These are phyloP conservation scores for Ptilodon capucinus DNA, from an alignment of 2,888 invertebrate genomes.

Conservation along the genomic window DNA sequence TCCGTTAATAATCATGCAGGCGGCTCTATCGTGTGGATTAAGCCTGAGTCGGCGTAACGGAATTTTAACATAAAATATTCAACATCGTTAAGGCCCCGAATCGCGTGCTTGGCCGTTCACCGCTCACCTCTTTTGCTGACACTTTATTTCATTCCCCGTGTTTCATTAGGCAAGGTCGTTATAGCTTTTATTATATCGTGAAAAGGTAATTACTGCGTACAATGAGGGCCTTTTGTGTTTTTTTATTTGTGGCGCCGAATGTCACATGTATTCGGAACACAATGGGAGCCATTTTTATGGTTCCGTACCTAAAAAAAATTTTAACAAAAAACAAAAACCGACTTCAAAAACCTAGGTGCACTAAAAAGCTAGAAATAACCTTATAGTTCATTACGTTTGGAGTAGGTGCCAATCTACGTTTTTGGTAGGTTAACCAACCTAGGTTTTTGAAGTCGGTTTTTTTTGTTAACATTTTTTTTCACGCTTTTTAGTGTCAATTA, in stretches of 20 bases:
- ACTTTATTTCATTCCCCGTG: slow-evolving; percentile 38
- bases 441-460: too few relatives aligned
- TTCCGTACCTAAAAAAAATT: too few relatives aligned
- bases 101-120: slow-evolving; percentile 43
- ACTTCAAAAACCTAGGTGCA: too few relatives aligned
- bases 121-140: slow-evolving; percentile 41
- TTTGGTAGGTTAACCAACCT: too few relatives aligned
- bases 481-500: too few relatives aligned
- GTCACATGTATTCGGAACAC: slow-evolving; percentile 18
- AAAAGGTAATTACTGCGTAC: slow-evolving; percentile 42
- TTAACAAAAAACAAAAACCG: too few relatives aligned
- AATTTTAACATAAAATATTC: slow-evolving; percentile 66
- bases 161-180: slow-evolving; percentile 43
- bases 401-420: too few relatives aligned
- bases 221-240: slow-evolving; percentile 40
- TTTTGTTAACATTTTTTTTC: not conserved
- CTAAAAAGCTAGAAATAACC: too few relatives aligned
- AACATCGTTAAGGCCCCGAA: slow-evolving; percentile 45
- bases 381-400: too few relatives aligned
- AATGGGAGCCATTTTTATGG: not conserved
- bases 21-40: too few relatives aligned
- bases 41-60: slow-evolving; percentile 30
- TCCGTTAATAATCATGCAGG: too few relatives aligned
- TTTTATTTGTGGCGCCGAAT: slow-evolving; percentile 24
- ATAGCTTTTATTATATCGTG: slow-evolving; percentile 42